A percentile compares a stretch with the other conserved stretches of the same genome.
Conservation (phyloP, 2,113 vertebrate species). For the human region DNA sequence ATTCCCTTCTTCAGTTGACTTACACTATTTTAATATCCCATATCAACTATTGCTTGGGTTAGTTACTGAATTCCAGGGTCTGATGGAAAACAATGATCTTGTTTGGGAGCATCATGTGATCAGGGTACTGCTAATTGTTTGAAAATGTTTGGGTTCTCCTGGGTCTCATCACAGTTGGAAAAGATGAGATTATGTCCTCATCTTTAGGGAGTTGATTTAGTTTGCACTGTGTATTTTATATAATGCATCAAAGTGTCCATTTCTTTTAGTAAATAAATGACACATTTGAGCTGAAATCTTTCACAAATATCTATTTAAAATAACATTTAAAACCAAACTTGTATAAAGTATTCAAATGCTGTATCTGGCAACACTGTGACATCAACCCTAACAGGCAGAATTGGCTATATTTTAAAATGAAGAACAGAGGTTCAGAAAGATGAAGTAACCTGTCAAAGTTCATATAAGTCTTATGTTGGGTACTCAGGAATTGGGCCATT, state of each 20-base stretch:
- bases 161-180: neutral
- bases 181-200: neutral
- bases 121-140: neutral
- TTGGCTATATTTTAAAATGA: slow-evolving; percentile 14
- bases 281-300: neutral
- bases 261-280: neutral
- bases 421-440: neutral
- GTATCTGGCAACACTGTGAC: neutral
- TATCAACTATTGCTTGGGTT: neutral
- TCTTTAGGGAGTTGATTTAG: neutral
- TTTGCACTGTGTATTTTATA: neutral
- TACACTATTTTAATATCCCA: neutral
- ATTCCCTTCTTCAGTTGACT: neutral
- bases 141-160: neutral
- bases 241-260: neutral
- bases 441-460: neutral
- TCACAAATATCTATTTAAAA: neutral
- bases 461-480: neutral
- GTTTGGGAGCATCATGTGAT: neutral
- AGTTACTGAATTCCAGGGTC: neutral
- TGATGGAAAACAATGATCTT: neutral
- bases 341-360: neutral
- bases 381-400: neutral
- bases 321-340: neutral
- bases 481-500: neutral